phyloP scores from a whole-genome alignment of 2,113 vertebrate genomes.

The Heloderma charlesbogerti region DNA sequence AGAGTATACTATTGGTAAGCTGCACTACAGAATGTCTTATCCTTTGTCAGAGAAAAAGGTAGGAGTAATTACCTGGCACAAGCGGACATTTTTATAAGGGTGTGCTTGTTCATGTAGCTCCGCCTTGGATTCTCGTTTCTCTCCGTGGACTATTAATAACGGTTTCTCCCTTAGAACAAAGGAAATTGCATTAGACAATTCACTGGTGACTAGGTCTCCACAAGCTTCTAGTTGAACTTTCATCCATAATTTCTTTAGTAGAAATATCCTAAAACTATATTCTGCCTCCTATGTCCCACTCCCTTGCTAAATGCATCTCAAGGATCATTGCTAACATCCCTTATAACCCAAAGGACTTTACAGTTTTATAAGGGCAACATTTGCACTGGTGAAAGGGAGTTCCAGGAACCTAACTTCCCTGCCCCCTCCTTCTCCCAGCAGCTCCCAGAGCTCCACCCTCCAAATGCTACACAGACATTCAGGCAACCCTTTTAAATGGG shows the following conservation, averaged over 20 bases:
- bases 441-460: neutral
- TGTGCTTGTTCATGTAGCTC: slow-evolving; percentile 85
- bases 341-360: neutral
- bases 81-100: slow-evolving; percentile 86
- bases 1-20: neutral
- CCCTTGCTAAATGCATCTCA: neutral
- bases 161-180: slow-evolving; percentile 84
- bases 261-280: neutral
- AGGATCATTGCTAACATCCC: neutral
- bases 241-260: neutral
- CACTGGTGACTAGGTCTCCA: neutral
- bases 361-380: neutral
- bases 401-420: neutral
- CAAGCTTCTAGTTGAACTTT: neutral
- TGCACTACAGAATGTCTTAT: neutral
- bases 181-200: slow-evolving; percentile 23
- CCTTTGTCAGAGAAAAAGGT: neutral
- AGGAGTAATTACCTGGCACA: slow-evolving; percentile 90
- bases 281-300: too few relatives aligned
- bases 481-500: too few relatives aligned
- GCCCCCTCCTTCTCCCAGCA: neutral
- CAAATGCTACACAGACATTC: too few relatives aligned
- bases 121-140: slow-evolving; percentile 94
- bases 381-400: neutral
- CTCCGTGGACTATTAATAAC: slow-evolving; percentile 91